Evolutionary conservation across 1,140 invertebrate species (phyloP), one percentile per base, ranked within the genome.

Genomic region (Leptinotarsa texana): DNA sequence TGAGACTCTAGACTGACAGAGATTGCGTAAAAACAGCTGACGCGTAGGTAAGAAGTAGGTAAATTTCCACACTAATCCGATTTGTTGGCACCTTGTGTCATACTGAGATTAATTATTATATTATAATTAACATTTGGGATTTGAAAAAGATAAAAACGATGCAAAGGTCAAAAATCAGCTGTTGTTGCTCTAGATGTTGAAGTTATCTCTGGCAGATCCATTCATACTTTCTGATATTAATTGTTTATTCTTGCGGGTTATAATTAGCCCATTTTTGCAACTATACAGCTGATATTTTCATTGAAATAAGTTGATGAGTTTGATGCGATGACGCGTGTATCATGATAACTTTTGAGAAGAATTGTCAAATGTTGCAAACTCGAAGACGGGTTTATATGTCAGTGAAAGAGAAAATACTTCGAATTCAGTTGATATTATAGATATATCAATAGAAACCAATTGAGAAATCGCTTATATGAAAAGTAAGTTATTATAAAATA

Each of bases 151-250:
- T 21, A 65, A 24, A 65, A 65, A 22, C 15, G 63, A 15, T 65
- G n/a, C 27, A 33, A 33, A 22, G 63, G 63, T 65, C 63, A 65
- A 65, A 65, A 24, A 65, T 65, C 63, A 65, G 63, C 21, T 65
- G 63, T 0, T 65, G 21, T 21, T 33, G 63, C 13, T 65, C 15
- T 65, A 65, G 17, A 15, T 24, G 21, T 5, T 15, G 13, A 65
- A 65, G 22, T 24, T 65, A 65, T 65, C 27, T 65, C 13, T 33
- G 63, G 51, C 51, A 57, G 51, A 57, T 57, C 51, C 63, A 65
- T 65, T 65, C 63, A 65, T 65, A 65, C 13, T 65, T 65, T 65
- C 21, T 5, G 21, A 18, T 18, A 18, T 65, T 11, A 65, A 21
- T 6, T 65, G 27, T 65, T 65, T 65, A 65, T 22, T 18, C 15